Conservation (phyloP, 2,113 vertebrate species). For the Forbesichthys papilliferus region DNA sequence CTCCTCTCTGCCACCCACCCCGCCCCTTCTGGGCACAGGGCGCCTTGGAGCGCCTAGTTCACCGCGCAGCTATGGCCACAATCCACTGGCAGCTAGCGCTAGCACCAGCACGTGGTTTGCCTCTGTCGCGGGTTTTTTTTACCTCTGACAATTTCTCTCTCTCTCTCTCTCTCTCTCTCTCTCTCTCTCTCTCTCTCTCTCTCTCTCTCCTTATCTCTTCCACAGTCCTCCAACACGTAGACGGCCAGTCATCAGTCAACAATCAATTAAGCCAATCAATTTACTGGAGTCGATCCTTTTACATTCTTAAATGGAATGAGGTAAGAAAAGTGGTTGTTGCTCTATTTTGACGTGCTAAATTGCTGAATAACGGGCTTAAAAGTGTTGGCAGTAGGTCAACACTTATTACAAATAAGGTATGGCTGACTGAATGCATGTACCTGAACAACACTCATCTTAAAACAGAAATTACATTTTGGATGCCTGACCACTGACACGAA, state of each 20-base stretch:
- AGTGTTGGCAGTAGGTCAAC: neutral
- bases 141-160: conserved; percentile 29
- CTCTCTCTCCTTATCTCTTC: conserved; percentile 30
- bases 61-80: conserved; percentile 10
- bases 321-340: conserved; percentile 32
- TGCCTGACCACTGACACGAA: neutral
- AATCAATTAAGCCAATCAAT: conserved; percentile 52
- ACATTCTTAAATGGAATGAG: conserved; percentile 27
- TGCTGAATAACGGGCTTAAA: too few species aligned
- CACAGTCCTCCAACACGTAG: conserved; percentile 10
- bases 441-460: too few species aligned
- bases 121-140: conserved; percentile 22
- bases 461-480: conserved; percentile 15
- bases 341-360: neutral
- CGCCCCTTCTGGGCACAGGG: conserved; percentile 79
- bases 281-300: conserved; percentile 21
- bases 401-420: too few species aligned
- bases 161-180: conserved; percentile 29
- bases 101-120: conserved; percentile 42
- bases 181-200: conserved; percentile 25
- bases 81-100: conserved; percentile 43
- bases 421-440: too few species aligned
- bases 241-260: conserved; percentile 18
- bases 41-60: conserved; percentile 68
- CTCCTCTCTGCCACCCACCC: conserved; percentile 74